Evolutionary conservation across 2,113 vertebrate species (phyloP).

Genomic region (Megalops atlanticus): DNA sequence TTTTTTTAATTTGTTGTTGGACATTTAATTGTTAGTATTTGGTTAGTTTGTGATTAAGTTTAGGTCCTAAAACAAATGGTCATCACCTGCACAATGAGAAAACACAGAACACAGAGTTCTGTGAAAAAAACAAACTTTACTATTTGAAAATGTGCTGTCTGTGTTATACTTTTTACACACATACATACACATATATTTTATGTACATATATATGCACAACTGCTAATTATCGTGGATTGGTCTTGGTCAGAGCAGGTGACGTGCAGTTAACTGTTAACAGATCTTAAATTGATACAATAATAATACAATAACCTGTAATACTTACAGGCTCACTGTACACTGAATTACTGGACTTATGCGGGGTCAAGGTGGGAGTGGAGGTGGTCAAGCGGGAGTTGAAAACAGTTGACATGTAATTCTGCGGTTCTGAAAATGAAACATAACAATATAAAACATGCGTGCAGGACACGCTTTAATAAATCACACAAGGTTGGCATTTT

Average conservation of each 20-base stretch:
- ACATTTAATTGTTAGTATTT: no score
- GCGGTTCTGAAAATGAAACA: conserved; percentile 54
- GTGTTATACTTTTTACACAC: no score
- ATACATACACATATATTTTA: no score
- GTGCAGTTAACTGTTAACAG: neutral
- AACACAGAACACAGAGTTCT: no score
- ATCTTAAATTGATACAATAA: neutral
- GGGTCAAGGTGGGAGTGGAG: conserved; percentile 47
- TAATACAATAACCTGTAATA: conserved; percentile 28
- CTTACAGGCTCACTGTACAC: conserved; percentile 62
- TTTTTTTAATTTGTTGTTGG: neutral
- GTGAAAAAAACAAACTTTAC: no score
- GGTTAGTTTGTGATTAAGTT: neutral
- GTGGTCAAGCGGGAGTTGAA: conserved; percentile 54
- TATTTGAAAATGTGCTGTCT: no score
- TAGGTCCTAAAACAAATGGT: conserved; percentile 1
- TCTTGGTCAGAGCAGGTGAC: no score
- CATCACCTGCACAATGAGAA: no score
- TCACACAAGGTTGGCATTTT: conserved; percentile 32
- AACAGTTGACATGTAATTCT: conserved; percentile 44
- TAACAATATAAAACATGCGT: neutral
- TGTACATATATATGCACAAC: no score
- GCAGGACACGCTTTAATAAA: conserved; percentile 21
- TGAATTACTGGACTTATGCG: conserved; percentile 43
- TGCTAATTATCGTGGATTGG: no score